A percentile compares a stretch with the other conserved stretches of the same genome.
Conservation (phyloP, 2,888 invertebrate genomes). For the Phalera bucephala region DNA sequence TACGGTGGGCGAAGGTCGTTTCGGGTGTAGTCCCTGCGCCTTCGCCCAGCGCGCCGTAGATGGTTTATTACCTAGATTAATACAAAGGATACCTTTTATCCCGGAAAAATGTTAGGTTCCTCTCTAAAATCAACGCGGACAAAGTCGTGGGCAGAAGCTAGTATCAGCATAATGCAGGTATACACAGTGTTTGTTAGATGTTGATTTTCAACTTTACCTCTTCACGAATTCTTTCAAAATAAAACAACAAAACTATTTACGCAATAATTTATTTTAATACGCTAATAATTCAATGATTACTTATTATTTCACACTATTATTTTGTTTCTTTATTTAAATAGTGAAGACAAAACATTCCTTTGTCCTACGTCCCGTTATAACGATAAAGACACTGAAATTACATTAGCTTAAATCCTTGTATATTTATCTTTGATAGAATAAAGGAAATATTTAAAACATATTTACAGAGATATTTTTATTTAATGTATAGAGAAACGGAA, state of each 20-base stretch:
- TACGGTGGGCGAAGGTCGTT: too few relatives aligned
- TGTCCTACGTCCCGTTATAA: conserved; percentile 36
- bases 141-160: too few relatives aligned
- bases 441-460: conserved; percentile 20
- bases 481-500: conserved; percentile 13
- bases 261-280: conserved; percentile 78
- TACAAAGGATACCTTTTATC: too few relatives aligned
- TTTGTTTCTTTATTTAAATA: conserved; percentile 61
- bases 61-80: too few relatives aligned
- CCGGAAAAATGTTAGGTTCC: too few relatives aligned
- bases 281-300: conserved; percentile 77
- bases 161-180: too few relatives aligned
- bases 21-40: too few relatives aligned
- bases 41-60: too few relatives aligned
- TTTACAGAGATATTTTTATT: conserved; percentile 20
- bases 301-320: conserved; percentile 67
- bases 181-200: too few relatives aligned
- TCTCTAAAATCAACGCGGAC: too few relatives aligned
- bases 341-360: conserved; percentile 69
- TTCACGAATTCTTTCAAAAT: too few relatives aligned
- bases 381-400: conserved; percentile 29
- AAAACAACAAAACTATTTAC: conserved; percentile 49
- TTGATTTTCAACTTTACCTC: too few relatives aligned
- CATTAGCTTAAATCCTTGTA: conserved; percentile 25
- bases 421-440: conserved; percentile 7